Percentiles rank a stretch among this genome's conserved stretches.
Conservation (phyloP, 2,113 vertebrate genomes). For the Cnemophilus loriae region DNA sequence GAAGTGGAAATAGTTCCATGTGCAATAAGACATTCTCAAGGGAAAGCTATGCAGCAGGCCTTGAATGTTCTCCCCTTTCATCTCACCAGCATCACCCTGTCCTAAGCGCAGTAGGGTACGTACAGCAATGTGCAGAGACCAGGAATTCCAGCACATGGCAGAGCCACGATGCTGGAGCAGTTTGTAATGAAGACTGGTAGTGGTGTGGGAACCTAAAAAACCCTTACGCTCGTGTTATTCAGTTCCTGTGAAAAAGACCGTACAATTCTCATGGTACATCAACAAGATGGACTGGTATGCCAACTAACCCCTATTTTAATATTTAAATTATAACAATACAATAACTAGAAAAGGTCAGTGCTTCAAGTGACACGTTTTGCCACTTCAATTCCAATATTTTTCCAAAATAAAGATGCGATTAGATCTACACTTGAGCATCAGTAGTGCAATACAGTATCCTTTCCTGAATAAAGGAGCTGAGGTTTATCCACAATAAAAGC, state of each 20-base stretch:
- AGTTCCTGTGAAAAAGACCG: slow-evolving; percentile 29
- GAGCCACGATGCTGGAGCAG: neutral
- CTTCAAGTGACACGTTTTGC: slow-evolving; percentile 58
- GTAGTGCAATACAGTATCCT: slow-evolving; percentile 73
- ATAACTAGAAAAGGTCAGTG: slow-evolving; percentile 76
- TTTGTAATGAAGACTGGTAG: neutral
- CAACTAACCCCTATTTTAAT: slow-evolving; percentile 73
- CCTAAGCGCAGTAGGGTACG: neutral
- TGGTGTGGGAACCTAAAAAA: neutral
- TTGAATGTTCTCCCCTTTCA: neutral
- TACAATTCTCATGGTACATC: slow-evolving; percentile 59
- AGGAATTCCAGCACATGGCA: neutral
- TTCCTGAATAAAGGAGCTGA: slow-evolving; percentile 73
- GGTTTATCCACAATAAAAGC: slow-evolving; percentile 74
- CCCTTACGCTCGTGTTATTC: neutral
- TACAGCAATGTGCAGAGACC: slow-evolving; percentile 7
- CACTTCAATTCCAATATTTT: slow-evolving; percentile 66
- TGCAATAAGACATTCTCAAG: neutral
- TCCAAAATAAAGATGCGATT: slow-evolving; percentile 70
- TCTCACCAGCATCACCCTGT: slow-evolving; percentile 19
- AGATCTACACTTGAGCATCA: slow-evolving; percentile 71
- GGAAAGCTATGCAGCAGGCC: neutral
- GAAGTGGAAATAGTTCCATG: neutral
- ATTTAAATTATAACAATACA: slow-evolving; percentile 75
- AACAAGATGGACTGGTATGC: slow-evolving; percentile 65